Evolutionary conservation across 92 coral and sea anemone genomes (phyloP).

Genomic region (Zoanthus gigantus): DNA sequence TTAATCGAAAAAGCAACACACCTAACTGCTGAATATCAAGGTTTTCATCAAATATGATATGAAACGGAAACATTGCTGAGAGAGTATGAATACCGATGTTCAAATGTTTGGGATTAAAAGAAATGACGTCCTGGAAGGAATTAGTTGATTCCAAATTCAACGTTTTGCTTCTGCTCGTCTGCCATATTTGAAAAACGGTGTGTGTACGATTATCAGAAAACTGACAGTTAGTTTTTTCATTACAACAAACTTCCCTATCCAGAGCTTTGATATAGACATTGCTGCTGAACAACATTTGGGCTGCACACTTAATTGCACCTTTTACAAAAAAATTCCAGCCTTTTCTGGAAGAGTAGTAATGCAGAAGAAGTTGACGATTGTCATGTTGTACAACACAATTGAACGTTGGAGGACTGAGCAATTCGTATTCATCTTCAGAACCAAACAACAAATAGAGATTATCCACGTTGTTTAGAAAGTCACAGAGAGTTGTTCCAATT

Average conservation of each 20-base stretch:
- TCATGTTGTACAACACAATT: conserved; percentile 60
- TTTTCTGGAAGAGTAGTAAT: conserved; percentile 74
- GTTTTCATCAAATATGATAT: conserved; percentile 74
- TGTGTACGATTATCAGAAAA: conserved; percentile 29
- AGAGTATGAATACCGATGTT: conserved; percentile 71
- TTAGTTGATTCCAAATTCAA: conserved; percentile 14
- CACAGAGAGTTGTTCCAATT: conserved; percentile 77
- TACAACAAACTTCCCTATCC: background rate
- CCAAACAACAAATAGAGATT: conserved; percentile 74
- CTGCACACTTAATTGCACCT: conserved; percentile 82
- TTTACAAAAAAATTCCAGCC: conserved; percentile 81
- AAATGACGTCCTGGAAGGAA: conserved; percentile 35
- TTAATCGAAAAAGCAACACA: conserved; percentile 74
- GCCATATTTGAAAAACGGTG: conserved; percentile 38
- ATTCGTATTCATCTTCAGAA: conserved; percentile 62
- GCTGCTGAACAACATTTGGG: conserved; percentile 65
- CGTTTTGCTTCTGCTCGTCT: background rate
- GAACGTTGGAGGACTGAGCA: conserved; percentile 78
- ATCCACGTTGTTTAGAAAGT: conserved; percentile 86
- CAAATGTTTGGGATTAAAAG: conserved; percentile 65
- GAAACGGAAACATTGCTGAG: conserved; percentile 89
- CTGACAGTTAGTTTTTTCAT: background rate
- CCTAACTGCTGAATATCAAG: conserved; percentile 88
- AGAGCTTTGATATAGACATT: conserved; percentile 20
- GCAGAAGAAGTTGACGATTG: conserved; percentile 69